A percentile compares a stretch with the other conserved stretches of the same genome.
phyloP scores from a whole-genome alignment of 2,888 invertebrate species.

The Archaeoteleia sp. region DNA sequence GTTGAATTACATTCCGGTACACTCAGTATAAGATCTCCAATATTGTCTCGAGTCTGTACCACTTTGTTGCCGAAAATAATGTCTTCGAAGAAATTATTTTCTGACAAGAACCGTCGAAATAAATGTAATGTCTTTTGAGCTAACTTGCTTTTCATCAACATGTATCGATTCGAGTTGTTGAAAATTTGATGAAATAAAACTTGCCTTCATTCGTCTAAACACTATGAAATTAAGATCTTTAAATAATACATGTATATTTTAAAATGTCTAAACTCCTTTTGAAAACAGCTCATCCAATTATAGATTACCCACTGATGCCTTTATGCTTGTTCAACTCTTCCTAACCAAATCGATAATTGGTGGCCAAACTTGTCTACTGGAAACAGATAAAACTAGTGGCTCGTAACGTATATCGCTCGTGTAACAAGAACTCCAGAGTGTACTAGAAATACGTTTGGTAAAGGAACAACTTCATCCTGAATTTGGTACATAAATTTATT shows the following conservation, averaged over 20 bases:
- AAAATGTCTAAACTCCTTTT: conserved; percentile 14
- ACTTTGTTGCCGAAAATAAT: conserved; percentile 17
- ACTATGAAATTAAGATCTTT: conserved; percentile 1
- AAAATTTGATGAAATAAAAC: too few relatives aligned
- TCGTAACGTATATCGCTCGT: not conserved
- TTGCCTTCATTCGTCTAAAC: not conserved
- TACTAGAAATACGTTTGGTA: conserved; percentile 21
- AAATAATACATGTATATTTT: conserved; percentile 12
- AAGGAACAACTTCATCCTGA: conserved; percentile 18
- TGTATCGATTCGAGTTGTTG: too few relatives aligned
- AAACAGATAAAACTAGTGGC: conserved; percentile 33
- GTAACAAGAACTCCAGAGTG: conserved; percentile 22
- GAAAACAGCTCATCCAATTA: conserved; percentile 37
- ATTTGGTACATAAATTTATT: too few relatives aligned
- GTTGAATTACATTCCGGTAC: too few relatives aligned
- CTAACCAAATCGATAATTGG: conserved; percentile 41
- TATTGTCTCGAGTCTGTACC: too few relatives aligned
- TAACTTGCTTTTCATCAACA: too few relatives aligned
- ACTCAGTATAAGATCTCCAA: too few relatives aligned
- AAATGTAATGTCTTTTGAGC: too few relatives aligned
- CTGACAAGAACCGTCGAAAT: too few relatives aligned
- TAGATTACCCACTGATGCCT: conserved; percentile 27
- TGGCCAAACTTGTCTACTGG: conserved; percentile 33
- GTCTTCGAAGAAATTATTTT: not conserved
- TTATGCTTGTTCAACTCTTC: conserved; percentile 26